A percentile compares a stretch with the other conserved stretches of the same genome.
These are phyloP conservation scores for Gallinago undulata DNA, from an alignment of 2,113 vertebrate species.

Conservation along the genomic window DNA sequence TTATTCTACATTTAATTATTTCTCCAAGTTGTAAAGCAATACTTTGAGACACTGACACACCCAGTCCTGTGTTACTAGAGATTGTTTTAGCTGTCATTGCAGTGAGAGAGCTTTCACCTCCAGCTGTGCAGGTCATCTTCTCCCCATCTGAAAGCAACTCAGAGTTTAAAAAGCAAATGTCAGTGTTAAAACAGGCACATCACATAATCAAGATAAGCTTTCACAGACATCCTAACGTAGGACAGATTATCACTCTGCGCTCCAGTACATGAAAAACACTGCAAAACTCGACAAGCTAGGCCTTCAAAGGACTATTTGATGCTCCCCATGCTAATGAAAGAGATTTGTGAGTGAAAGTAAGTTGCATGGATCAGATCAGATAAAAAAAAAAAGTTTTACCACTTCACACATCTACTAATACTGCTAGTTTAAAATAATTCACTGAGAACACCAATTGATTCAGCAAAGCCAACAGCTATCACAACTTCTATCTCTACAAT, in stretches of 20 bases:
- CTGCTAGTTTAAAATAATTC: not conserved
- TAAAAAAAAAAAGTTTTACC: conserved; percentile 6
- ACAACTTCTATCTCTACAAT: not conserved
- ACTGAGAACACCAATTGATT: not conserved
- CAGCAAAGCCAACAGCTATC: not conserved
- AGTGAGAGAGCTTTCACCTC: not conserved
- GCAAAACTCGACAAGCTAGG: not conserved
- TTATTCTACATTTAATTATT: not conserved
- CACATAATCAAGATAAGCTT: not conserved
- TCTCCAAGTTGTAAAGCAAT: not conserved
- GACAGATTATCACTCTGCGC: not conserved
- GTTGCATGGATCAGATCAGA: not conserved
- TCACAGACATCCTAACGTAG: not conserved
- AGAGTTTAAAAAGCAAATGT: not conserved
- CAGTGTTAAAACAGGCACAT: not conserved
- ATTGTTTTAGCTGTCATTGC: not conserved
- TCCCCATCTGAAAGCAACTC: not conserved
- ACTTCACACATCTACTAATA: not conserved
- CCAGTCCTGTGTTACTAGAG: not conserved
- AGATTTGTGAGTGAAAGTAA: not conserved
- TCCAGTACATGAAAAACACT: not conserved
- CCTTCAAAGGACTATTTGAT: conserved; percentile 5
- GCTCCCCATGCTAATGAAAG: not conserved
- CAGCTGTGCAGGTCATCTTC: not conserved
- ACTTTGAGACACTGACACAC: not conserved